Evolutionary conservation across 2,113 vertebrate species (phyloP).

Genomic region (Cheilinus undulatus): DNA sequence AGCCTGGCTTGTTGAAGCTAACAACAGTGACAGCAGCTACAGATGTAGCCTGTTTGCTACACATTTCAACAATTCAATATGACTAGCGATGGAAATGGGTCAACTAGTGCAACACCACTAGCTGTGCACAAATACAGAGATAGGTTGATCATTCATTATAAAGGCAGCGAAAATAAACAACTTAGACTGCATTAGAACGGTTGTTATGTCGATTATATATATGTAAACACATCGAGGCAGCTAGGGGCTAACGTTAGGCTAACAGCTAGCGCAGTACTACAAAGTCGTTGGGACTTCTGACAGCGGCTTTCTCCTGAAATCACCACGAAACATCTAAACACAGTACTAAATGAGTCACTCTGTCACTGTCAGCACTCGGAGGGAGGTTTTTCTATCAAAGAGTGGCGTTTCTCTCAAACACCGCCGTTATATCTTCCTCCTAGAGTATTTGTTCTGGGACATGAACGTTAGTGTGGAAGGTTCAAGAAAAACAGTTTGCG

Average conservation of each 20-base stretch:
- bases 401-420: neutral
- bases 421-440: no score
- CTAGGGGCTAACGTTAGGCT: conserved; percentile 47
- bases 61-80: conserved; percentile 3
- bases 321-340: neutral
- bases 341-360: neutral
- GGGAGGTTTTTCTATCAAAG: neutral
- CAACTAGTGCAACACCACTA: rapidly evolving
- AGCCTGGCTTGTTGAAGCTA: conserved; percentile 27
- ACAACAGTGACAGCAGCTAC: conserved; percentile 42
- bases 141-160: rapidly evolving
- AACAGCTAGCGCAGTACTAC: neutral
- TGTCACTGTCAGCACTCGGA: neutral
- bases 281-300: conserved; percentile 57
- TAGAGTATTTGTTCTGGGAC: neutral
- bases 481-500: conserved; percentile 53
- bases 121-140: neutral
- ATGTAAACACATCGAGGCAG: conserved; percentile 59
- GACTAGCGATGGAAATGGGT: neutral
- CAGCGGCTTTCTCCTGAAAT: conserved; percentile 51
- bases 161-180: neutral
- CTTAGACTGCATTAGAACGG: neutral
- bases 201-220: conserved; percentile 1
- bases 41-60: conserved; percentile 8
- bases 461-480: conserved; percentile 23